Percentiles rank a stretch among this genome's conserved stretches.
phyloP scores from a whole-genome alignment of 2,888 invertebrate genomes.

The Cataglyphis albicans region DNA sequence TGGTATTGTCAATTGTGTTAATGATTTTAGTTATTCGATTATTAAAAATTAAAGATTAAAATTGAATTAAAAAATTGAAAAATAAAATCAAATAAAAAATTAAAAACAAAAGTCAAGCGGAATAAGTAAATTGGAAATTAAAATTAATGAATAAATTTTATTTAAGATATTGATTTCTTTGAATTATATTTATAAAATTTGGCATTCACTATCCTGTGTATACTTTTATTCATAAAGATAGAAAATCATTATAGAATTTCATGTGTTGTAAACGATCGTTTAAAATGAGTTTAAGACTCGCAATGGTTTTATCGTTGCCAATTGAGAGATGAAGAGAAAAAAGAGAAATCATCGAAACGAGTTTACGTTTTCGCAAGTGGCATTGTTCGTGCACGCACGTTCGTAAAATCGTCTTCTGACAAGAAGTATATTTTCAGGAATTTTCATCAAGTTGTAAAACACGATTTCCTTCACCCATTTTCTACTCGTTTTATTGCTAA shows the following conservation, averaged over 20 bases:
- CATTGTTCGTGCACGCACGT: constrained; percentile 55
- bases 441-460: constrained; percentile 7
- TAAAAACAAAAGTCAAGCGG: background rate
- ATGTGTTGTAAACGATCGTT: background rate
- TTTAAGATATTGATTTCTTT: background rate
- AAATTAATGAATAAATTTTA: background rate
- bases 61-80: background rate
- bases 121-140: background rate
- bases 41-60: background rate
- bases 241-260: background rate
- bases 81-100: background rate
- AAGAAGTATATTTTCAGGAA: constrained; percentile 14
- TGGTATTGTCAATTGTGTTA: background rate
- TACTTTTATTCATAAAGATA: constrained; percentile 55
- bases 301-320: background rate
- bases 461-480: constrained; percentile 28
- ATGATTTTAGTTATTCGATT: background rate
- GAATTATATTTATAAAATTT: background rate
- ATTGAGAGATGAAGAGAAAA: constrained; percentile 19
- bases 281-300: background rate
- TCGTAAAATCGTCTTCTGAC: constrained; percentile 42
- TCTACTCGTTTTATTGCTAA: constrained; percentile 18
- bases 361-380: constrained; percentile 43
- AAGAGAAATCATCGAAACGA: constrained; percentile 62
- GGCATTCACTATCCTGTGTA: background rate